These are phyloP conservation scores for Pandemis heparana DNA, from an alignment of 2,888 invertebrate species.

Conservation along the genomic window DNA sequence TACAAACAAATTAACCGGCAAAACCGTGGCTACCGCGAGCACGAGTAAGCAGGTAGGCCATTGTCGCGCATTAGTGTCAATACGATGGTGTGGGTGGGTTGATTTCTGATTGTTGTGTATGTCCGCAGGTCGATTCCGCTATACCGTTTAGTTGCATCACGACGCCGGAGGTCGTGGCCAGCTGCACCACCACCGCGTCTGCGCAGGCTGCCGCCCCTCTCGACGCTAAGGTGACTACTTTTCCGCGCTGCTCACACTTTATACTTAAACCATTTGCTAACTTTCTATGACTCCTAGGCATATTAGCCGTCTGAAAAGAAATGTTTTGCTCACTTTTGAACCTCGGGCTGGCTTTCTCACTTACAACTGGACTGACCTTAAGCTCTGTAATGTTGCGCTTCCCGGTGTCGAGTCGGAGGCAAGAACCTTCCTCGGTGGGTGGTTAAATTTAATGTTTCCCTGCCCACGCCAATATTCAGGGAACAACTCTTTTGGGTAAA, in stretches of 20 bases:
- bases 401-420: no score
- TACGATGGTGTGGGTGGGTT: background rate
- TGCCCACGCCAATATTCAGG: no score
- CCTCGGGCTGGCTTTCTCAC: background rate
- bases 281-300: no score
- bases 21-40: constrained; percentile 53
- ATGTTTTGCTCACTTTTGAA: constrained; percentile 43
- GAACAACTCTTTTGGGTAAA: no score
- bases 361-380: no score
- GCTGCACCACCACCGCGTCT: constrained; percentile 77
- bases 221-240: constrained; percentile 73
- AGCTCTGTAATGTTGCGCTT: no score
- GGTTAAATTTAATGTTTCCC: no score
- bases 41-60: constrained; percentile 70
- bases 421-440: no score
- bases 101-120: constrained; percentile 49
- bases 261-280: constrained; percentile 53
- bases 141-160: constrained; percentile 84
- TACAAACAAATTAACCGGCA: constrained; percentile 53
- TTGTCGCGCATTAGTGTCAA: constrained; percentile 16
- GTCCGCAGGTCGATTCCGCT: constrained; percentile 78
- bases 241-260: constrained; percentile 3
- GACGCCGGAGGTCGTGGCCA: constrained; percentile 79
- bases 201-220: constrained; percentile 66
- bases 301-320: no score